These are phyloP conservation scores for Patella caerulea DNA, from an alignment of 2,888 invertebrate species.

Conservation along the genomic window DNA sequence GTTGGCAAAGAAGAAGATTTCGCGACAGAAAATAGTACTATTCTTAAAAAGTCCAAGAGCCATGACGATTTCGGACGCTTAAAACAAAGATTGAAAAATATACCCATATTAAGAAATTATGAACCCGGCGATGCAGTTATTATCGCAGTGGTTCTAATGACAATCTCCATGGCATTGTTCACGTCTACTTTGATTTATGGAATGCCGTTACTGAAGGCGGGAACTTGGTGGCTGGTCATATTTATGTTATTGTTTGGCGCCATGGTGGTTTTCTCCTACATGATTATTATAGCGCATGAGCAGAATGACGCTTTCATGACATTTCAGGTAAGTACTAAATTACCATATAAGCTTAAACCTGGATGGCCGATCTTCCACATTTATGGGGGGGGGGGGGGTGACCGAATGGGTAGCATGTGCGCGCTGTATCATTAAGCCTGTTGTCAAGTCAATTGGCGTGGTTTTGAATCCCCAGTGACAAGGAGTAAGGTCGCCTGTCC, in stretches of 20 bases:
- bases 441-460: no score
- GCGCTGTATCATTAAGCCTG: no score
- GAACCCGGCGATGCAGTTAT: conserved; percentile 84
- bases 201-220: conserved; percentile 72
- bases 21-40: conserved; percentile 51
- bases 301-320: conserved; percentile 70
- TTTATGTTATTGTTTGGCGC: conserved; percentile 63
- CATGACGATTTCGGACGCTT: conserved; percentile 80
- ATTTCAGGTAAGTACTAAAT: conserved; percentile 63
- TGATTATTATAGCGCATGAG: conserved; percentile 69
- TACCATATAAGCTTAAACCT: no score
- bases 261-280: conserved; percentile 60
- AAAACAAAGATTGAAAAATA: conserved; percentile 79
- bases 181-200: conserved; percentile 75
- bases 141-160: conserved; percentile 75
- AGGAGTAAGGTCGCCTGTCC: no score
- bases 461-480: no score
- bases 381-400: no score
- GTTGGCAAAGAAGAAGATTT: conserved; percentile 32
- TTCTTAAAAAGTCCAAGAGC: conserved; percentile 67
- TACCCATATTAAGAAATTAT: conserved; percentile 82
- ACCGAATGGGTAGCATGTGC: no score
- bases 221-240: conserved; percentile 82
- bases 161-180: conserved; percentile 74
- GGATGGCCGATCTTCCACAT: no score